Base-by-base conservation (phyloP, 2,888 invertebrate species). In the Brachyopa scutellaris region DNA sequence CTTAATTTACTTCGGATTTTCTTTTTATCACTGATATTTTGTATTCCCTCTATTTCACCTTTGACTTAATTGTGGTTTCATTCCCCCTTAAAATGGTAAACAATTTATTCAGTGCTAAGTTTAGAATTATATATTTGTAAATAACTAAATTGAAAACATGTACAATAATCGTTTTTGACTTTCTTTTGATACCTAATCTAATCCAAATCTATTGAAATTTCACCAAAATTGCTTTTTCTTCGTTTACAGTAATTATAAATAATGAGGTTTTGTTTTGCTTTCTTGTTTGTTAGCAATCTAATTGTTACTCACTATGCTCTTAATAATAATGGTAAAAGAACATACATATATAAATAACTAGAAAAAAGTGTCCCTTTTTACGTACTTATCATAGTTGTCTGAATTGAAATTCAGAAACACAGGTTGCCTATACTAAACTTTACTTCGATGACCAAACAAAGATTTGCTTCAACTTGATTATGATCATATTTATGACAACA, bases 191-290 rank as follows among this genome's bases (percentile, higher is more conserved):
- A 36, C 33, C 23, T 26, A 33, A 19, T 36, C n/a, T 19, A 66
- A 40, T 49, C 8, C 8, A 15, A 51, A 57, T 13, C 1, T 29
- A 29, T 29, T 17, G 15, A 36, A 49, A 62, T 15, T 8, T n/a
- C 26, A 29, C 13, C 36, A 21, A 36, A 45, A 42, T 49, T 29
- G 40, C 17, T 47, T 49, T 17, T 40, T 29, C 29, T 49, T 55
- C n/a, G 23, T 73, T 47, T 49, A 21, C 51, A 42, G 23, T 53
- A 64, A 51, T 79, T 79, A 79, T 73, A 79, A 61, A 79, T 79
- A 66, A 79, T 79, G 78, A 79, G 78, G 78, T 79, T 79, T 73
- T 77, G 36, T 59, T 79, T 79, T 61, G 66, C 45, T 66, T 64
- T 21, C 17, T 55, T 77, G 40, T 55, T 66, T 23, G 7, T 72